Percentiles rank a stretch among this genome's conserved stretches.
Evolutionary conservation across 2,888 invertebrate genomes (phyloP).

Genomic region (Gibbula magus): DNA sequence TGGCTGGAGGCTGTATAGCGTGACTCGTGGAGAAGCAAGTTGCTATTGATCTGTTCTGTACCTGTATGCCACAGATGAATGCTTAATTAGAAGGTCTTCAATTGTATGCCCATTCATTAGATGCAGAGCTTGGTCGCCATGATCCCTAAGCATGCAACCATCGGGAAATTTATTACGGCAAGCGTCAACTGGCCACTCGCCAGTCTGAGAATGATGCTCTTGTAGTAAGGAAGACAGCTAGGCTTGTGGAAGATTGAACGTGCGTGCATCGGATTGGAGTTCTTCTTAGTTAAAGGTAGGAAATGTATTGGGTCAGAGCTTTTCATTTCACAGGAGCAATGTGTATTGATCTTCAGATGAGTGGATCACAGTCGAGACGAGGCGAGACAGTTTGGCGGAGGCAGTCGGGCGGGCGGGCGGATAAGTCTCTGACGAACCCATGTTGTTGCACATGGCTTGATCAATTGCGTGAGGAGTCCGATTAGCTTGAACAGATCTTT

Average conservation of each 20-base stretch:
- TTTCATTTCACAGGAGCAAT: neutral
- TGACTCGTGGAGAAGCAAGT: too few species aligned
- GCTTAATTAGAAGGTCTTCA: conserved; percentile 25
- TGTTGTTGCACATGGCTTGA: neutral
- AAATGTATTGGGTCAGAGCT: neutral
- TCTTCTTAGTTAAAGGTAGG: conserved; percentile 6
- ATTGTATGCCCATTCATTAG: conserved; percentile 14
- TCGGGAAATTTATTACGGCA: neutral
- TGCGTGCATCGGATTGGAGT: neutral
- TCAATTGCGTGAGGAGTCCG: neutral
- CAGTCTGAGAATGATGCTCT: too few species aligned
- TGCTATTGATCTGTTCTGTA: neutral
- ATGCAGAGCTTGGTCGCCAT: neutral
- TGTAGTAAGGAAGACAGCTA: too few species aligned
- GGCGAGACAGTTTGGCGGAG: too few species aligned
- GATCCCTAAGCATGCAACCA: conserved; percentile 9
- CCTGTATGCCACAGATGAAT: conserved; percentile 9
- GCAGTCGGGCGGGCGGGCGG: too few species aligned
- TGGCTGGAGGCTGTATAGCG: too few species aligned
- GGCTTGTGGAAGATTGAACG: too few species aligned
- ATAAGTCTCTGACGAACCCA: neutral
- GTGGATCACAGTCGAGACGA: too few species aligned
- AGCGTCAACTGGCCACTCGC: too few species aligned
- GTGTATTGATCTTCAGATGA: neutral
- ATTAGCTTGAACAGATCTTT: neutral